Evolutionary conservation across 92 coral and sea anemone genomes (phyloP).

Genomic region (Palythoa heliodiscus): DNA sequence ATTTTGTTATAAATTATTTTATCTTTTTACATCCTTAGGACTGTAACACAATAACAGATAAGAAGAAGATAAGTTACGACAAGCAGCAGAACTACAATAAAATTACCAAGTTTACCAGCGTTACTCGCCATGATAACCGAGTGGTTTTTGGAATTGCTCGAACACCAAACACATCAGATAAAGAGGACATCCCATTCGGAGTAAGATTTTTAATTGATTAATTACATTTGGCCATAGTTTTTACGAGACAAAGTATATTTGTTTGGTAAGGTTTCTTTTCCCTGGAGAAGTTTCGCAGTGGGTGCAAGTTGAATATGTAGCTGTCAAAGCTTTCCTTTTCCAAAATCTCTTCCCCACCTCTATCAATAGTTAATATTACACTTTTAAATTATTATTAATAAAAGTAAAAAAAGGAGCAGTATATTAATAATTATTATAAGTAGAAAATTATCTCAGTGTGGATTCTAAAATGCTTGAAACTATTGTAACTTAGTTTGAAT

Average conservation of each 20-base stretch:
- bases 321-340: too few relatives aligned
- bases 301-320: too few relatives aligned
- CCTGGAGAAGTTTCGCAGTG: too few relatives aligned
- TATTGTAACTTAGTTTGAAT: too few relatives aligned
- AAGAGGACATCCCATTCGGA: conserved; percentile 51
- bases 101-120: neutral
- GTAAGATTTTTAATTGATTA: conserved; percentile 26
- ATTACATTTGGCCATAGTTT: neutral
- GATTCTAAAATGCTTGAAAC: too few relatives aligned
- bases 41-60: conserved; percentile 25
- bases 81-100: conserved; percentile 5
- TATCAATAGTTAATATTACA: too few relatives aligned
- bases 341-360: too few relatives aligned
- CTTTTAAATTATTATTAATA: too few relatives aligned
- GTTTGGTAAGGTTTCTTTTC: neutral
- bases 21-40: neutral
- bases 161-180: conserved; percentile 52
- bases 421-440: too few relatives aligned
- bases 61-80: neutral
- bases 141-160: conserved; percentile 39
- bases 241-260: neutral
- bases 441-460: too few relatives aligned
- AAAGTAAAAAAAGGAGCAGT: too few relatives aligned
- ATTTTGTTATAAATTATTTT: too few relatives aligned
- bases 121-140: conserved; percentile 4